Conservation (phyloP, 2,888 invertebrate species). For the Harpalus rubripes region DNA sequence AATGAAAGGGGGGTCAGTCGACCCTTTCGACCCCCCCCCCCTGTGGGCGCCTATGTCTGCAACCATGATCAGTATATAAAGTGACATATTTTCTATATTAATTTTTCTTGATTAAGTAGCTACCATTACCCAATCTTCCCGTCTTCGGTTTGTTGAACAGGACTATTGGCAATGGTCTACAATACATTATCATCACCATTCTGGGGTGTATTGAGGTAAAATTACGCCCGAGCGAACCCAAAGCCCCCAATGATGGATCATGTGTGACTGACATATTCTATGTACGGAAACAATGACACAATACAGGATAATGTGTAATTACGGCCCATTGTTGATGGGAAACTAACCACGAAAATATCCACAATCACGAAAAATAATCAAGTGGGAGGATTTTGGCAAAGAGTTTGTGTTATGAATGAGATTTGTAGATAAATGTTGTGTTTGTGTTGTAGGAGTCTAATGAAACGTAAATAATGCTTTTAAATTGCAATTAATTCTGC, state of each 20-base stretch:
- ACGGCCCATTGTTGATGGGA: background rate
- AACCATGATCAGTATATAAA: background rate
- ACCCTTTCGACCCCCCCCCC: too few relatives aligned
- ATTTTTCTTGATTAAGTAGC: background rate
- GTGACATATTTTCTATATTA: background rate
- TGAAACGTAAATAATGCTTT: background rate
- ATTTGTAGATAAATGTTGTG: background rate
- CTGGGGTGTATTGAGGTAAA: background rate
- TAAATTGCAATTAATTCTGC: background rate
- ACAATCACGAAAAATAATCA: background rate
- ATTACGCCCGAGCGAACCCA: background rate
- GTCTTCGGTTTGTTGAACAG: background rate
- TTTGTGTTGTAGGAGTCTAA: background rate
- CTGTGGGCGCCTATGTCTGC: too few relatives aligned
- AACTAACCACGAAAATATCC: background rate
- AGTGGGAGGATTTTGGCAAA: background rate
- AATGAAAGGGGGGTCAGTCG: too few relatives aligned
- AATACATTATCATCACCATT: background rate
- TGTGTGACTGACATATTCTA: background rate
- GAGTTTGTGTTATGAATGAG: background rate
- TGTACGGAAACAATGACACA: conserved; percentile 4
- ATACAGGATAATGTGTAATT: background rate
- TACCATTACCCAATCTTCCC: background rate
- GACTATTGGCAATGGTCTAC: background rate
- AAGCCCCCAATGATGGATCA: background rate